These are phyloP conservation scores for Syndactyla subalaris DNA, from an alignment of 2,797 vertebrate species.

Conservation along the genomic window DNA sequence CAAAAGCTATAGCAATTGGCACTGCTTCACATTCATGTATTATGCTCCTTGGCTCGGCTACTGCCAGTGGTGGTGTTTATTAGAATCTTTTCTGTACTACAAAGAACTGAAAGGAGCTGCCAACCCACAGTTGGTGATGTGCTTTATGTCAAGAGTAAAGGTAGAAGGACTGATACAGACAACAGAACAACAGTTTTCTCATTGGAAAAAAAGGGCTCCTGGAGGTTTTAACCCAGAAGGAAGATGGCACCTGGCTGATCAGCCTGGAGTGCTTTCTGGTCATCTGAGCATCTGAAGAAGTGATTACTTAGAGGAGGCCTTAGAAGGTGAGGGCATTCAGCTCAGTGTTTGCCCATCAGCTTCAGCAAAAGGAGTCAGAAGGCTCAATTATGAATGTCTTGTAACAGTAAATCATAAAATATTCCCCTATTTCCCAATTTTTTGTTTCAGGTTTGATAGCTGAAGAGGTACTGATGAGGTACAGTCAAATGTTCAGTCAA, in stretches of 20 bases:
- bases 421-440: not conserved
- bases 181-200: not conserved
- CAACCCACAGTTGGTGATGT: not conserved
- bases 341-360: not conserved
- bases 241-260: not conserved
- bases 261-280: not conserved
- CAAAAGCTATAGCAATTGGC: not conserved
- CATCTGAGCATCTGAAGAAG: not conserved
- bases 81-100: not conserved
- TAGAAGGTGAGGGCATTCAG: not conserved
- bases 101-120: not conserved
- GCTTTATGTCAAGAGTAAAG: not conserved
- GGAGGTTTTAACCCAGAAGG: not conserved
- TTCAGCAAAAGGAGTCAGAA: not conserved
- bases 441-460: not conserved
- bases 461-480: not conserved
- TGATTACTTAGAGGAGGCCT: not conserved
- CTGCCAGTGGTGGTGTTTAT: not conserved
- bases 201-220: not conserved
- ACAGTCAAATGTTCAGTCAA: not conserved
- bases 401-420: not conserved
- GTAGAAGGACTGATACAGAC: not conserved
- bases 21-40: not conserved
- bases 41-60: not conserved
- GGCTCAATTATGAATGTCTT: not conserved